These are phyloP conservation scores for Petrolisthes cinctipes DNA, from an alignment of 2,888 invertebrate species.

Conservation along the genomic window DNA sequence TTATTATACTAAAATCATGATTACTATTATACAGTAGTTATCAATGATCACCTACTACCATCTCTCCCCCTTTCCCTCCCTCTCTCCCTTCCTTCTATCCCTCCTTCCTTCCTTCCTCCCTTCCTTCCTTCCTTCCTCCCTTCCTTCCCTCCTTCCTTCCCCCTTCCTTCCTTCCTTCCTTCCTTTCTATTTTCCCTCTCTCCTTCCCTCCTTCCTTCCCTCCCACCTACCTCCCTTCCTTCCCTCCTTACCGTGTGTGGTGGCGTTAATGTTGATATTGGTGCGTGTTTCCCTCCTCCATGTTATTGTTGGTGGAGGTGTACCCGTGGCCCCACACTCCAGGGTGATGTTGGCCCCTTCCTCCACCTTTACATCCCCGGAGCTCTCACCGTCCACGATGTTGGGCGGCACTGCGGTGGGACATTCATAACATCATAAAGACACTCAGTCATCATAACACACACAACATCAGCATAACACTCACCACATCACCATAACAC, in stretches of 20 bases:
- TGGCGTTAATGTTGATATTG: constrained; percentile 84
- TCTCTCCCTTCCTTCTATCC: background rate
- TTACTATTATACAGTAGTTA: too few species aligned
- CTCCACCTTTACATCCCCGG: constrained; percentile 90
- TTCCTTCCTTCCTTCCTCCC: background rate
- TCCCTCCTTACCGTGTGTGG: constrained; percentile 72
- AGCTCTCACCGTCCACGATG: constrained; percentile 90
- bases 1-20: too few species aligned
- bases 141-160: background rate
- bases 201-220: background rate
- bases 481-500: too few species aligned
- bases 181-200: background rate
- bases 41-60: too few species aligned
- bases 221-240: background rate
- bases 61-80: background rate
- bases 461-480: too few species aligned
- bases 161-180: background rate
- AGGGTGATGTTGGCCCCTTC: constrained; percentile 95
- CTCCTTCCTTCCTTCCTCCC: background rate
- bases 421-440: too few species aligned
- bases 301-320: constrained; percentile 88
- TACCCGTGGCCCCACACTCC: constrained; percentile 76
- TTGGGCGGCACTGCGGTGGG: constrained; percentile 87
- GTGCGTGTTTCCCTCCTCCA: constrained; percentile 93
- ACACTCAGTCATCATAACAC: too few species aligned